These are phyloP conservation scores for Proterorhinus semilunaris DNA, from an alignment of 2,113 vertebrate genomes.

Conservation along the genomic window DNA sequence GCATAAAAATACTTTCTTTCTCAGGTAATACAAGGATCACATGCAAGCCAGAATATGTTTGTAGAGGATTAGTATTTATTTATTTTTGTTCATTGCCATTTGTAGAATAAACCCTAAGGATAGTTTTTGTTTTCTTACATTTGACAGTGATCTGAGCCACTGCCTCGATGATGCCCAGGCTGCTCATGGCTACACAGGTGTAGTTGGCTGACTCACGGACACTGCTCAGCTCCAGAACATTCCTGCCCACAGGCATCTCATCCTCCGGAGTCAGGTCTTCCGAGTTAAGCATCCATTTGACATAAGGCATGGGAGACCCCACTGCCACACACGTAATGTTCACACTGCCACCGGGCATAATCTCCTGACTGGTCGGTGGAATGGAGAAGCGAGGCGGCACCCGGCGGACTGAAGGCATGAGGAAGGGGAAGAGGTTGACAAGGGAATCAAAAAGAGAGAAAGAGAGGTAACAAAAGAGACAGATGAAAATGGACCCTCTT, in stretches of 20 bases:
- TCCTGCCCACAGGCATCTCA: conserved; percentile 97
- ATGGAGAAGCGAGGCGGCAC: conserved; percentile 98
- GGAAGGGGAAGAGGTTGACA: conserved; percentile 72
- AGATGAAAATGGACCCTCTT: conserved; percentile 73
- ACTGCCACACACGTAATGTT: conserved; percentile 99
- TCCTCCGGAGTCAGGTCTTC: conserved; percentile 97
- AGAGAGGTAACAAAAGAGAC: conserved; percentile 81
- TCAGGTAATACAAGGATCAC: too few species aligned
- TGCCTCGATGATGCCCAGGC: conserved; percentile 95
- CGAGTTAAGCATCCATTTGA: conserved; percentile 97
- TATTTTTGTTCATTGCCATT: not conserved
- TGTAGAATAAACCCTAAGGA: not conserved
- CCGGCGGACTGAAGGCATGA: conserved; percentile 88
- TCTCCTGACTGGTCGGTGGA: conserved; percentile 92
- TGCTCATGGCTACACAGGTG: conserved; percentile 99
- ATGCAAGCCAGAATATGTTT: too few species aligned
- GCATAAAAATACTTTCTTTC: not conserved
- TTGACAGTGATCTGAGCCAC: conserved; percentile 95
- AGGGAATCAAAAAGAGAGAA: conserved; percentile 68
- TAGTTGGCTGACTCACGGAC: conserved; percentile 98
- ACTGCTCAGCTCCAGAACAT: conserved; percentile 93
- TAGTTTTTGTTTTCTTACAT: conserved; percentile 56
- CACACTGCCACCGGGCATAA: conserved; percentile 97
- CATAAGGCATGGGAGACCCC: conserved; percentile 98
- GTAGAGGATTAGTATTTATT: too few species aligned